Evolutionary conservation across 2,797 vertebrate genomes (phyloP), one percentile per base, ranked within the genome.

Genomic region (Oreonectes daqikongensis): DNA sequence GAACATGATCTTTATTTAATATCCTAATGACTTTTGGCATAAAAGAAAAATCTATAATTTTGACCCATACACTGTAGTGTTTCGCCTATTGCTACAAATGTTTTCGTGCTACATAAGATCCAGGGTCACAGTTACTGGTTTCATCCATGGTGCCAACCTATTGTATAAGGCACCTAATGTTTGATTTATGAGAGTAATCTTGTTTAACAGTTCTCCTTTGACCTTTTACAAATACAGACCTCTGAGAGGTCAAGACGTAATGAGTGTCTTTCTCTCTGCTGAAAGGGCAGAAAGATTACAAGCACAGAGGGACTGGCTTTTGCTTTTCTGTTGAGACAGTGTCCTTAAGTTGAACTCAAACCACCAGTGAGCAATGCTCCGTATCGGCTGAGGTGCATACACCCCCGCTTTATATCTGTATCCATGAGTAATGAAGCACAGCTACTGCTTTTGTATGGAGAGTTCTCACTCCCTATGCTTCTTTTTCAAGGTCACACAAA

Each of bases 321-420:
- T 72, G 52, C 38, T 48, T 79, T 64, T 60, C 69, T 52, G 24
- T 50, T 24, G 50, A 53, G 60, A 67, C 61, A n/a, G 6, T 50
- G 75, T 81, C 82, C 77, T 79, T 68, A 44, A 50, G 18, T 66
- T 82, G 77, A 81, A 81, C 72, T 48, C 42, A 32, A 60, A 55
- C 24, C 35, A 60, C 28, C n/a, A 57, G 20, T 73, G 50, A 50
- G 68, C 28, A 14, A 12, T 32, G 22, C 65, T 72, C 52, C 6
- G 30, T 60, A 14, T 60, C 59, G 17, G 30, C 24, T 60, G 14
- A 6, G n/a, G 24, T 15, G 4, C n/a, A 12, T 22, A 74, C n/a
- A 44, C 18, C 60, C 32, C 26, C 10, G 20, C 64, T 81, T 24
- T 66, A 71, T 70, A 38, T 61, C 52, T 7, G 50, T 15, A 60